Evolutionary conservation across 2,797 vertebrate species (phyloP).

Genomic region (Decapterus maruadsi): DNA sequence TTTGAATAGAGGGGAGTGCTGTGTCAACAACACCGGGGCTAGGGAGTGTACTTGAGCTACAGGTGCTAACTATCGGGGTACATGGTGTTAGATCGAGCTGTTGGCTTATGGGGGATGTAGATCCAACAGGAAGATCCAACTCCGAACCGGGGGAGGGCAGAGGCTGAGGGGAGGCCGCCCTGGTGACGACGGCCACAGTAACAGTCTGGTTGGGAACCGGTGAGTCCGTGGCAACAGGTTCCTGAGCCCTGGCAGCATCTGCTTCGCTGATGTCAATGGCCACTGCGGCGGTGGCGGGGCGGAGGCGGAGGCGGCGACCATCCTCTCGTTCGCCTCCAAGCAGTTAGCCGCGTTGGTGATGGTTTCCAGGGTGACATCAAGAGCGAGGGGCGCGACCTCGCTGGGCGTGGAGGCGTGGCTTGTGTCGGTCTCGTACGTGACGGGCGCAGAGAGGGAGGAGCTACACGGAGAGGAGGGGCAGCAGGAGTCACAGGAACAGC

Average conservation of each 20-base stretch:
- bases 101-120: constrained; percentile 52
- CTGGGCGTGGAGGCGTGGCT: constrained; percentile 88
- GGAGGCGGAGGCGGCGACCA: not conserved
- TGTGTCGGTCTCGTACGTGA: constrained; percentile 88
- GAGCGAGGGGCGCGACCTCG: constrained; percentile 67
- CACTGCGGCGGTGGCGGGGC: not conserved
- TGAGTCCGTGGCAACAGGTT: constrained; percentile 33
- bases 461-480: constrained; percentile 90
- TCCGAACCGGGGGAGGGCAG: constrained; percentile 54
- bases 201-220: constrained; percentile 47
- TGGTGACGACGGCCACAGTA: constrained; percentile 60
- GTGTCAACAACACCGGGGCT: constrained; percentile 35
- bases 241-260: constrained; percentile 2
- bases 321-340: constrained; percentile 46
- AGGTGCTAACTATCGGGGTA: constrained; percentile 29
- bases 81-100: constrained; percentile 38
- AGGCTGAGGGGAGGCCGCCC: constrained; percentile 49
- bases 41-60: constrained; percentile 42
- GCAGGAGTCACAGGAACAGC: constrained; percentile 92
- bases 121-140: constrained; percentile 26
- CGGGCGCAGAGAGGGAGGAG: constrained; percentile 87
- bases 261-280: constrained; percentile 18
- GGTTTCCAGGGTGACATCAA: constrained; percentile 72
- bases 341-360: constrained; percentile 42
- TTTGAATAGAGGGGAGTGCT: constrained; percentile 31